Evolutionary conservation across 2,113 vertebrate species (phyloP), one percentile per base, ranked within the genome.

Genomic region (Mastomys coucha): DNA sequence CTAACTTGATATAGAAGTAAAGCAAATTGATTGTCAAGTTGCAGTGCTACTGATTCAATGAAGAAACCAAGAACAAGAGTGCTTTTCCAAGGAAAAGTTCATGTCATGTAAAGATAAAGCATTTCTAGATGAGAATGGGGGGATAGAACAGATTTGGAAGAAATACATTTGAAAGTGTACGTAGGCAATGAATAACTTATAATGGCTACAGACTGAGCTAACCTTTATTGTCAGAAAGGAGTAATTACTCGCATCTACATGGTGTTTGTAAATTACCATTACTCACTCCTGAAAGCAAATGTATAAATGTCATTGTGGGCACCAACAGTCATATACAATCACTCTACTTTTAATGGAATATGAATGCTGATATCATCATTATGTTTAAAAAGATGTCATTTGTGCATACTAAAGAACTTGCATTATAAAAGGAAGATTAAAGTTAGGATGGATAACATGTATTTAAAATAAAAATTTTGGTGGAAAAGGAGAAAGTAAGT

Each of bases 201-300:
- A 95, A 98, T 67, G 91, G 91, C 92, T 97, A 49, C 92, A 98
- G 93, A 97, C 88, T 90, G 58, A 73, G 95, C 92, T 97, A 98
- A 98, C 96, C 97, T 98, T 98, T 98, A 96, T 97, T 95, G 98
- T 94, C 95, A 69, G 94, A 94, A 97, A 75, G 51, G 58, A 98
- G 89, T 76, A 87, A 98, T 98, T 97, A 97, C 89, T 98, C 96
- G 87, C 69, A 91, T 69, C 94, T 97, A 93, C 56, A 86, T 70
- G 82, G 80, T 80, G 10, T 60, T 80, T 56, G 93, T 96, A 87
- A 97, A 96, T 98, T 36, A 96, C 49, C 94, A 97, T 97, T 94
- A 91, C 92, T 98, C 96, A 82, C 84, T 96, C 0, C 0, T 67
- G 56, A 98, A 97, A 94, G 98, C 81, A 63, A 97, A 98, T 87